phyloP scores from a whole-genome alignment of 2,797 vertebrate species.

The Syndactyla subalaris region DNA sequence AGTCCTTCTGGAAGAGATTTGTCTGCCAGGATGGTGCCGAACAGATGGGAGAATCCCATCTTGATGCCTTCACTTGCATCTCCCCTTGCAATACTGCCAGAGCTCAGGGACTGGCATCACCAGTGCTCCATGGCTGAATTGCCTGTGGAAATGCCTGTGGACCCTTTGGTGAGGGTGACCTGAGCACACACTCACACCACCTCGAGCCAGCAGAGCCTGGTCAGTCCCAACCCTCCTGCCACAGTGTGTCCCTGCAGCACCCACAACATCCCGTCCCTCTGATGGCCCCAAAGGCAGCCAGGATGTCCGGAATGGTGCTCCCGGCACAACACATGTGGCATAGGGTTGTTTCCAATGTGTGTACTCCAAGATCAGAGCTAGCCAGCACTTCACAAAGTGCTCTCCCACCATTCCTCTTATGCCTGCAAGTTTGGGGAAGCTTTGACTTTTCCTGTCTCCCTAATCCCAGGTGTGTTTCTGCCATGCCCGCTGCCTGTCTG shows the following conservation, averaged over 20 bases:
- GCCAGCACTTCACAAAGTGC: not conserved
- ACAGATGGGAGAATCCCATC: not conserved
- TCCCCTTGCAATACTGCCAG: not conserved
- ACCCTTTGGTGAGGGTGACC: not conserved
- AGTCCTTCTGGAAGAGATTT: not conserved
- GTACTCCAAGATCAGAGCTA: not conserved
- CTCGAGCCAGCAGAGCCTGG: not conserved
- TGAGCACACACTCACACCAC: too few species aligned
- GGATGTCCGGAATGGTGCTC: not conserved
- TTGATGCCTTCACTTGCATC: not conserved
- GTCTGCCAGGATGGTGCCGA: not conserved
- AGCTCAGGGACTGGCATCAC: not conserved
- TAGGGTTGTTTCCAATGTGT: not conserved
- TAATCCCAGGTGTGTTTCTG: not conserved
- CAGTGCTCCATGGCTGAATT: not conserved
- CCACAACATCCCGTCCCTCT: not conserved
- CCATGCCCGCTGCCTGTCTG: fast-evolving
- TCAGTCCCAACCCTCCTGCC: not conserved
- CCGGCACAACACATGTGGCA: not conserved
- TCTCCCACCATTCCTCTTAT: not conserved
- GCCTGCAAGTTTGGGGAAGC: not conserved
- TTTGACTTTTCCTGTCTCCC: not conserved
- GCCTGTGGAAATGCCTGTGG: not conserved
- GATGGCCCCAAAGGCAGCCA: fast-evolving
- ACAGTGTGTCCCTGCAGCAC: not conserved